Evolutionary conservation across 2,888 invertebrate species (phyloP), one percentile per base, ranked within the genome.

Genomic region (Idaea straminata): DNA sequence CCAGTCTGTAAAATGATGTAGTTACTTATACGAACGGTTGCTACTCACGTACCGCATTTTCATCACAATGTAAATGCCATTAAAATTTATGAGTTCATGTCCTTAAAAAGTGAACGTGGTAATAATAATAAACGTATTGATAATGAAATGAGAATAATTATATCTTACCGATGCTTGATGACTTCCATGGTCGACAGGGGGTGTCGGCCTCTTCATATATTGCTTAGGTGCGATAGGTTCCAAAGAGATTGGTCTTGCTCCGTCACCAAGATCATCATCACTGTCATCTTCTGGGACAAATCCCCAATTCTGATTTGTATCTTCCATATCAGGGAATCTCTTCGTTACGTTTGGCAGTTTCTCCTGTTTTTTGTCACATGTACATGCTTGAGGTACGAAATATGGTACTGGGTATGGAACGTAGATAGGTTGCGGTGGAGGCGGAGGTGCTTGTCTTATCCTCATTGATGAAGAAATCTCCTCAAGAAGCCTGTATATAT

Each of bases 381-480:
- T 25, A 25, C 25, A 62, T 13, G 71, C 71, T 62, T 81, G 82
- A 6, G 77, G 79, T 0, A 84, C 10, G 47, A 47, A 47, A 47
- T 47, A 47, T 10, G 83, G 79, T 7, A 89, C 77, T 4, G 87
- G 85, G 64, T 88, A 89, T 0, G 85, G 88, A 36, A 91, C 76
- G 74, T 89, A 91, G 64, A 90, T 83, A 4, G 86, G 85, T 63
- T 87, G 87, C 1, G 86, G 86, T n/a, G 81, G 78, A 0, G 76
- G 79, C 0, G 83, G 83, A 3, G 83, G 78, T 0, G 74, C 72
- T 5, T 78, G 81, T 1, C 83, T 81, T 15, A 81, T 78, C 65
- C 72, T 83, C 15, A 88, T 66, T 57, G 82, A 80, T 13, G 66
- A 65, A 1, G 84, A 76, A 65, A 91, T 82, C 61, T 91, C 91